These are phyloP conservation scores for Caenorhabditis plicata DNA, from an alignment of 2,888 invertebrate genomes.

Conservation along the genomic window DNA sequence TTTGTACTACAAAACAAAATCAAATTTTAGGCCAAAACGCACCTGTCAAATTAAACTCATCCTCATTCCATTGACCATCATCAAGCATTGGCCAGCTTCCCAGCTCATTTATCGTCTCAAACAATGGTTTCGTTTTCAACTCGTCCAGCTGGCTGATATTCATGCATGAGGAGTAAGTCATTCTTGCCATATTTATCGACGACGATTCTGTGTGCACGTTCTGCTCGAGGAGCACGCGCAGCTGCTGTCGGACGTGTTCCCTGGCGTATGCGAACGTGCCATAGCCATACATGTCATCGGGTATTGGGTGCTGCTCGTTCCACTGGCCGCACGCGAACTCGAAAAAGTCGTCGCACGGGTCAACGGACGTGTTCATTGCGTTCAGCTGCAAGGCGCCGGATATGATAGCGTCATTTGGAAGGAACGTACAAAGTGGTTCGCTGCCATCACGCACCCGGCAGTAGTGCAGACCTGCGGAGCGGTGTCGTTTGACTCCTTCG, in stretches of 20 bases:
- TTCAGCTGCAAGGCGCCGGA: constrained; percentile 50
- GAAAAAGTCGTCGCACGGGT: constrained; percentile 65
- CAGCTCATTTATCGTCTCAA: constrained; percentile 43
- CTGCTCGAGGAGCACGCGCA: constrained; percentile 56
- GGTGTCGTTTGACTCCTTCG: constrained; percentile 7
- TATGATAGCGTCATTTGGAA: neutral
- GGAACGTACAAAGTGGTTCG: constrained; percentile 49
- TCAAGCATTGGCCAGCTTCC: constrained; percentile 60
- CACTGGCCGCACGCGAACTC: constrained; percentile 65
- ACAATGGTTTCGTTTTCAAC: constrained; percentile 44
- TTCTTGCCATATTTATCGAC: constrained; percentile 59
- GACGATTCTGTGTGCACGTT: constrained; percentile 43
- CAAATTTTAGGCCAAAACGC: no score
- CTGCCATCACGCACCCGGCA: constrained; percentile 53
- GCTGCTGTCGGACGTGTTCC: constrained; percentile 60
- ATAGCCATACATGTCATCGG: constrained; percentile 63
- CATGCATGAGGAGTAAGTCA: constrained; percentile 57
- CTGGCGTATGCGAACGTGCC: constrained; percentile 60
- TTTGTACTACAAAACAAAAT: no score
- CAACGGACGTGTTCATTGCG: constrained; percentile 61
- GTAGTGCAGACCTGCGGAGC: constrained; percentile 48
- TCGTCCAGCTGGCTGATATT: constrained; percentile 50
- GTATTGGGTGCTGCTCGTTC: constrained; percentile 62
- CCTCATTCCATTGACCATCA: constrained; percentile 22
- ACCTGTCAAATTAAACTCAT: constrained; percentile 32